Evolutionary conservation across 2,113 vertebrate species (phyloP), one percentile per base, ranked within the genome.

Genomic region (Alouatta palliata): DNA sequence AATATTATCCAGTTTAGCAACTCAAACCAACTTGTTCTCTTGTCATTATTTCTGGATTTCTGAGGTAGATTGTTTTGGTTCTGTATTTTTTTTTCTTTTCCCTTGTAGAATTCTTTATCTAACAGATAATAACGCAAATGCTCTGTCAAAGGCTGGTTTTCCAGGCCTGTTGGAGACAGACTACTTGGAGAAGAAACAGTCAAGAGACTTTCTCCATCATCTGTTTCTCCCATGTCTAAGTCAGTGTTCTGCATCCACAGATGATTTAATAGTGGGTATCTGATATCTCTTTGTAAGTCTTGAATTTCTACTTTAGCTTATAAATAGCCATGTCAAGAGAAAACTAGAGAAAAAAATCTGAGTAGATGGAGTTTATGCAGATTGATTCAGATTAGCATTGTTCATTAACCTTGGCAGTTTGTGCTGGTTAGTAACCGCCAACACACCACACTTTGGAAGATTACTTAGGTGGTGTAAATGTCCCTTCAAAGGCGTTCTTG

Each of bases 401-500:
- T 90, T 95, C 94, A 90, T 97, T 92, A 95, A 87, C 91, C 86
- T 79, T 20, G n/a, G 91, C 70, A 83, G 90, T 95, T 92, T 95
- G 73, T 87, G 64, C 83, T 95, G 54, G 90, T 84, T 97, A 97
- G 83, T 95, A 80, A 95, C 93, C 8, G 2, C 47, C 12, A 87
- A 73, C 70, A 87, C 25, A 66, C 37, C 40, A 54, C 30, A 71
- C 75, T 96, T 95, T 85, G 87, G 70, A 91, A 90, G 94, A 90
- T 92, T 92, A 73, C 94, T 96, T 90, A 95, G 92, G 92, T 73
- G 47, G 70, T 83, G 25, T 91, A 90, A 93, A 96, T 96, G 96
- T 97, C 80, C 80, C 75, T 96, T 96, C 90, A 96, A 97, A 97
- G 97, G 90, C 87, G 77, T 87, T 94, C 80, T 96, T 90, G 70